Base-by-base conservation (phyloP, 2,113 vertebrate species). In the Oryzias woworae region DNA sequence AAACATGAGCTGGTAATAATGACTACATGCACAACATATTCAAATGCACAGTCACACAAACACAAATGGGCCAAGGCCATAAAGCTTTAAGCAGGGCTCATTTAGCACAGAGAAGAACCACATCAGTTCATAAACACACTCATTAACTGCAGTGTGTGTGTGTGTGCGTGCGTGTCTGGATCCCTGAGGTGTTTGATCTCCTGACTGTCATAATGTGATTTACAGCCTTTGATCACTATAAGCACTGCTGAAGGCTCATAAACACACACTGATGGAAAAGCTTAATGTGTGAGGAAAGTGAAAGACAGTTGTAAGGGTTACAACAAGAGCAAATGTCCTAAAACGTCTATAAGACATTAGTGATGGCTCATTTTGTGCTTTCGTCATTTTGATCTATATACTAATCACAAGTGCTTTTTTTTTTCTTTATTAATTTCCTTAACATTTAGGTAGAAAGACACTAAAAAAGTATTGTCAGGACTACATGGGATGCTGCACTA, bases 161-260 rank as follows among this genome's bases (percentile, higher is more conserved):
- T 20, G 58, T 50, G 63, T 71, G n/a, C 63, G 16, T 18, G 58
- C 28, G 13, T 49, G 13, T 72, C 17, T 66, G 61, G 58, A 26
- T 84, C 78, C 78, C 17, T 16, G 76, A 76, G 80, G 65, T 83
- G 73, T 81, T 85, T 88, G 75, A 86, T 88, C 83, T 60, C 56
- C 69, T 86, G 66, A 81, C 82, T 81, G 80, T 75, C 75, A 81
- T 83, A 64, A 84, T 82, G 77, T 75, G 66, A 82, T 69, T 78
- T 80, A 64, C 82, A 83, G 78, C 74, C 77, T 61, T 75, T 86
- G 84, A 85, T 85, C 73, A 66, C 81, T 66, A 60, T 75, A 82
- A 84, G 80, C 77, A 66, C 63, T 61, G 73, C 53, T 73, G 69
- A 80, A 48, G 75, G 62, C 72, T 77, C 75, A 56, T 68, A 77